Evolutionary conservation across 1,140 invertebrate species (phyloP), one percentile per base, ranked within the genome.

Genomic region (Drosophila serrata): DNA sequence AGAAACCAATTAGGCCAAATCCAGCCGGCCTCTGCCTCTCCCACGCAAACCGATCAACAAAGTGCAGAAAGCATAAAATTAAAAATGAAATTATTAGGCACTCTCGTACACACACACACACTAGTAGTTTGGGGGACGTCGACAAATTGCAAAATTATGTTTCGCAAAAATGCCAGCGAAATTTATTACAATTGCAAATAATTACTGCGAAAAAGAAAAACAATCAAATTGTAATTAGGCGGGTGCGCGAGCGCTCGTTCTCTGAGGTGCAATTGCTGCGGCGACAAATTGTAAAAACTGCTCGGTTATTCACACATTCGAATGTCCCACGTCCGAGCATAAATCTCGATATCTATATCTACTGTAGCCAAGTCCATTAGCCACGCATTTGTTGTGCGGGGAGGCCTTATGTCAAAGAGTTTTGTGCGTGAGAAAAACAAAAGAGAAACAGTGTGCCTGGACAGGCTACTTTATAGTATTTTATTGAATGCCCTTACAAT

Each of bases 171-270:
- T 53, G 35, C 51, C 82, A 65, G 61, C 72, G 46, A 88, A 88
- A 82, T 87, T 76, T 82, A 87, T 88, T 87, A 86, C 82, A 86
- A 86, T 76, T 82, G 82, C 87, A 55, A 88, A 87, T 87, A 87
- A 87, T 88, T 87, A 88, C 82, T 82, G 53, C 53, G 73, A 82
- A 64, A 85, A 81, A 74, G 79, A 87, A 88, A 87, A 82, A 87
- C 79, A 87, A 87, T 87, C 84, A 88, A 82, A 82, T 73, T 73
- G 84, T 88, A 87, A 87, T 87, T 87, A 88, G 79, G 67, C 51
- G n/a, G 24, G 24, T n/a, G n/a, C 24, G 24, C 24, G 24, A 24
- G 24, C 4, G 24, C 24, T 4, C 27, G n/a, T n/a, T 17, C 51
- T 55, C 51, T 2, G 33, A 37, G 33, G 33, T 40, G 59, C 68